Conservation (phyloP, 2,888 invertebrate genomes). For the Phrixothrix hirtus region DNA sequence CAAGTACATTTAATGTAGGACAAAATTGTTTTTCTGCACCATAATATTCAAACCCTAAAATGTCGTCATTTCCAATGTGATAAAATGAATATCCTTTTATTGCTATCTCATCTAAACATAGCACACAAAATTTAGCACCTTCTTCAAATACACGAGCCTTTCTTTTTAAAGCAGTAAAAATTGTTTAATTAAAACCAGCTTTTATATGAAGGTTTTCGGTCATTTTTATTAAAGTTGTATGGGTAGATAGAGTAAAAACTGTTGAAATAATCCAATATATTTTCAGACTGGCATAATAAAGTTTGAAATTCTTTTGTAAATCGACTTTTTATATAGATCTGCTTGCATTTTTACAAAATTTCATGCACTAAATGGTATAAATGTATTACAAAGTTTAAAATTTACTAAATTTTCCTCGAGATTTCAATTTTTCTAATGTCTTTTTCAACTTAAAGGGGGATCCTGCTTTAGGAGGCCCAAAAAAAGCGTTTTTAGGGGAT, state of each 20-base stretch:
- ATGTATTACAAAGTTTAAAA: not conserved
- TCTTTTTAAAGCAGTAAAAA: constrained; percentile 15
- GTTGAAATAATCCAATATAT: constrained; percentile 4
- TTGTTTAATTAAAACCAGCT: constrained; percentile 14
- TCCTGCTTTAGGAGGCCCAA: too few relatives aligned
- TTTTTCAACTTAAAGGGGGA: too few relatives aligned
- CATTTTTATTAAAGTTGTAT: constrained; percentile 4
- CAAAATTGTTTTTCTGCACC: constrained; percentile 14
- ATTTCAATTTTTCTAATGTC: too few relatives aligned
- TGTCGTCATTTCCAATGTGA: constrained; percentile 12
- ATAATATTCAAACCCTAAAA: constrained; percentile 17
- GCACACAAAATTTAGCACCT: constrained; percentile 4
- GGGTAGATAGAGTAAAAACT: constrained; percentile 9
- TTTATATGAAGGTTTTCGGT: constrained; percentile 11
- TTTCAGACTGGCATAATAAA: constrained; percentile 17
- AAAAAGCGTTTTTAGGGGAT: too few relatives aligned
- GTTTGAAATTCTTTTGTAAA: constrained; percentile 11
- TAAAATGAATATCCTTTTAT: constrained; percentile 20
- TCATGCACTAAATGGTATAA: not conserved
- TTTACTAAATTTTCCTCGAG: too few relatives aligned
- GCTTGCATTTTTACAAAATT: constrained; percentile 5
- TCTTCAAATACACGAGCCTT: constrained; percentile 8
- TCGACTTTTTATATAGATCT: not conserved
- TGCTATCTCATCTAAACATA: constrained; percentile 18
- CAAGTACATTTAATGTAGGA: constrained; percentile 7